phyloP scores from a whole-genome alignment of 2,888 invertebrate genomes.

The Cheiracanthium punctorium region DNA sequence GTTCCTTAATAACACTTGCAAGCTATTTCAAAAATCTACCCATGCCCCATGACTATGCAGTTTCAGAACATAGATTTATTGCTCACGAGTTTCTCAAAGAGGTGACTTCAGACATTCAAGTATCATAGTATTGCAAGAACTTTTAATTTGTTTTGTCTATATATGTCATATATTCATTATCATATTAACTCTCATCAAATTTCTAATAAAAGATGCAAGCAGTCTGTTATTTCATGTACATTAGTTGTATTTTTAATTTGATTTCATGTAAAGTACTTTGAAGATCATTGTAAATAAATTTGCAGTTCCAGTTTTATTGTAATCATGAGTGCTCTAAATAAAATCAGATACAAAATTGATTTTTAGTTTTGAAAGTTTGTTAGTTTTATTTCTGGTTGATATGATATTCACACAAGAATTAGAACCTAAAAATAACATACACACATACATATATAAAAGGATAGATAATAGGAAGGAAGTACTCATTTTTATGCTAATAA shows the following conservation, averaged over 20 bases:
- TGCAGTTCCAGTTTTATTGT: neutral
- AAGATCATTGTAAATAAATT: neutral
- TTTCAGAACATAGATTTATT: constrained; percentile 77
- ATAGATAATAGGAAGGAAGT: no score
- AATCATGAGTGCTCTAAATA: neutral
- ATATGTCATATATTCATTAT: neutral
- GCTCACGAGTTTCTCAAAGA: constrained; percentile 45
- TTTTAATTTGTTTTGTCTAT: neutral
- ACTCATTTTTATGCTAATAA: no score
- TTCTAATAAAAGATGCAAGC: neutral
- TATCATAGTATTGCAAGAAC: neutral
- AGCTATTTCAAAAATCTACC: constrained; percentile 78
- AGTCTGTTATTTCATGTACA: neutral
- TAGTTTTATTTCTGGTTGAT: no score
- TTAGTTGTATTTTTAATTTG: neutral
- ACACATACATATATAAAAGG: no score
- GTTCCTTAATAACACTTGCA: constrained; percentile 75
- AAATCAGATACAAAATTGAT: neutral
- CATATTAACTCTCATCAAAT: neutral
- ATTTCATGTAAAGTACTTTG: neutral
- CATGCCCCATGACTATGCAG: constrained; percentile 80
- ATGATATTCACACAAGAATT: no score
- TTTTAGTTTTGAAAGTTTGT: no score
- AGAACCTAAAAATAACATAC: no score
- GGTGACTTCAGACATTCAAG: constrained; percentile 35